Percentiles rank a stretch among this genome's conserved stretches.
Evolutionary conservation across 2,113 vertebrate species (phyloP).

Genomic region (pig (Sus scrofa)): T2T-Sscrofa CM000819.6:18881001-18881500

Average conservation of each 20-base stretch:
- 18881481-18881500: neutral
- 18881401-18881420: neutral
- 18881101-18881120: neutral
- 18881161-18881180: neutral
- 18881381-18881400: neutral
- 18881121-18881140: neutral
- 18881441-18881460: neutral
- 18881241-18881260: neutral
- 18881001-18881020: conserved; percentile 20
- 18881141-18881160: conserved; percentile 40
- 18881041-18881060: neutral
- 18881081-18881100: neutral
- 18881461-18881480: neutral
- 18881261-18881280: neutral
- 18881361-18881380: neutral
- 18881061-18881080: neutral
- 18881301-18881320: neutral
- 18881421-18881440: neutral
- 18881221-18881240: neutral
- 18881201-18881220: neutral
- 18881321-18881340: neutral
- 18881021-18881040: conserved; percentile 32
- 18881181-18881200: neutral
- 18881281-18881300: neutral
- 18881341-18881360: neutral